Evolutionary conservation across 2,113 vertebrate species (phyloP).

Genomic region (Oncorhynchus mykiss): DNA sequence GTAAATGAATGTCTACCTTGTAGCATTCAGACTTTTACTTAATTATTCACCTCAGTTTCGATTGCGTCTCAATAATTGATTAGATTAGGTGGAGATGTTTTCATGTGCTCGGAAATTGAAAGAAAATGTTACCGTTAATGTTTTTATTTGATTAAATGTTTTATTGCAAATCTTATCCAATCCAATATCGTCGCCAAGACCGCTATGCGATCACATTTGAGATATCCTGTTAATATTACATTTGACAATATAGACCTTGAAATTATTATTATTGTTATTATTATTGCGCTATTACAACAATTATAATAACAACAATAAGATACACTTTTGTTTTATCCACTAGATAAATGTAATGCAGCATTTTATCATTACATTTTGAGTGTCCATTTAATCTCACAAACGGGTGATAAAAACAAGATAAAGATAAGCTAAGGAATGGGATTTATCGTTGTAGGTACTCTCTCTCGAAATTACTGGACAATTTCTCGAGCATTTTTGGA

Average conservation of each 20-base stretch:
- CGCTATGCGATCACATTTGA: too few species aligned
- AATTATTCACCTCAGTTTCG: not conserved
- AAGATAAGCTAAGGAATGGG: not conserved
- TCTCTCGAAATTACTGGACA: not conserved
- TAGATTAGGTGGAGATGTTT: too few species aligned
- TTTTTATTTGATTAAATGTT: too few species aligned
- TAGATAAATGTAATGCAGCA: not conserved
- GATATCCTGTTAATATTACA: too few species aligned
- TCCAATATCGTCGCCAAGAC: too few species aligned
- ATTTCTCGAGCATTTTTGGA: not conserved
- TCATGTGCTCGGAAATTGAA: too few species aligned
- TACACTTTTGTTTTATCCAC: not conserved
- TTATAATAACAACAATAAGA: not conserved
- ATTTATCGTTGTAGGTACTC: not conserved
- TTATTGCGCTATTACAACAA: not conserved
- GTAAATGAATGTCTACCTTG: not conserved
- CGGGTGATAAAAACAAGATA: not conserved
- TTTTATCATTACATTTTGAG: not conserved
- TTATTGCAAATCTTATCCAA: too few species aligned
- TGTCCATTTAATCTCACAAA: conserved; percentile 3
- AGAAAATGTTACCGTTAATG: too few species aligned
- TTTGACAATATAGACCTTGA: too few species aligned
- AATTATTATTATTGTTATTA: not conserved
- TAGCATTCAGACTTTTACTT: not conserved
- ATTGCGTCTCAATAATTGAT: not conserved